Percentiles rank a stretch among this genome's conserved stretches.
phyloP scores from a whole-genome alignment of 2,113 vertebrate genomes.

The Podarcis raffonei region DNA sequence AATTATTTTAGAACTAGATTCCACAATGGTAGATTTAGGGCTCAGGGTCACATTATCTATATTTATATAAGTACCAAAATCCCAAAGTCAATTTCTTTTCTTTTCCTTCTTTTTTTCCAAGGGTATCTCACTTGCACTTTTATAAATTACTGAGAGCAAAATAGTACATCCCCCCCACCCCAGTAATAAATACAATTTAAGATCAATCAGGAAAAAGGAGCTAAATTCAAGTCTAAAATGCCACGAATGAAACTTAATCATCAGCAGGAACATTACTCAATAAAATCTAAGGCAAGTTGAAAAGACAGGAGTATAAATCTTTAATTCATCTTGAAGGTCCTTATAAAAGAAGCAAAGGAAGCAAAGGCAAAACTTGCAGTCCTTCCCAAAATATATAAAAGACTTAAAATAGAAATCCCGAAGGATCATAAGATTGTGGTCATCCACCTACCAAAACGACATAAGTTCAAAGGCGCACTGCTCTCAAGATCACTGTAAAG shows the following conservation, averaged over 20 bases:
- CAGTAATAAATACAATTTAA: constrained; percentile 35
- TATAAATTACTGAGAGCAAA: constrained; percentile 4
- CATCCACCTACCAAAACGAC: constrained; percentile 11
- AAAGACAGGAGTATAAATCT: constrained; percentile 32
- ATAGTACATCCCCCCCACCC: background rate
- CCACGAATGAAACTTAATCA: constrained; percentile 32
- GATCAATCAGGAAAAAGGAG: constrained; percentile 30
- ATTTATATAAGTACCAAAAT: constrained; percentile 28
- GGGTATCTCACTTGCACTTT: background rate
- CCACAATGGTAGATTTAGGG: constrained; percentile 18
- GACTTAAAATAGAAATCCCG: background rate
- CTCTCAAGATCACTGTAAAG: background rate
- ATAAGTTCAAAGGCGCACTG: background rate
- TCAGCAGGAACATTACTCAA: constrained; percentile 13
- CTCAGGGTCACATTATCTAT: constrained; percentile 8
- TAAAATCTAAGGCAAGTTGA: background rate
- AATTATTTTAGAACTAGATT: constrained; percentile 44
- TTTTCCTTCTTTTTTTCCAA: background rate
- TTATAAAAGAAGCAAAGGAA: constrained; percentile 36
- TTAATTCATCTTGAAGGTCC: constrained; percentile 21
- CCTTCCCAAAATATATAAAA: constrained; percentile 15
- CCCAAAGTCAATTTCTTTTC: constrained; percentile 16
- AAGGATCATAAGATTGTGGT: background rate
- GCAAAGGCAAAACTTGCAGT: background rate
- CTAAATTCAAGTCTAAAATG: constrained; percentile 47